A percentile compares a stretch with the other conserved stretches of the same genome.
These are phyloP conservation scores for Drosophila santomea DNA, from an alignment of 1,140 invertebrate genomes.

Conservation along the genomic window DNA sequence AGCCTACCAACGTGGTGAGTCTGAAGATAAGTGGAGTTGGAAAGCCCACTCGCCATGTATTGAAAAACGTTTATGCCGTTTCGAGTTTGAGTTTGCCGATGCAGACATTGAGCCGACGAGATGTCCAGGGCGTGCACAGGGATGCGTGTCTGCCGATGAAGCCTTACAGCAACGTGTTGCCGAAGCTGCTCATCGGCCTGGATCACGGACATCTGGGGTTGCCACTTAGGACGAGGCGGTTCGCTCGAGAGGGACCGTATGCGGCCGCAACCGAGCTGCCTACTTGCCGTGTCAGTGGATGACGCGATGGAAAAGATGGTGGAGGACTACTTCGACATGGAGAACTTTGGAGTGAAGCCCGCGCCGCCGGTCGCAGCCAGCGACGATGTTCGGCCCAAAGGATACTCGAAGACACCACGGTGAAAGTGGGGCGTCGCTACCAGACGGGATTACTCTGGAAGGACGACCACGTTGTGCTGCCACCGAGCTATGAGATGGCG, in stretches of 20 bases:
- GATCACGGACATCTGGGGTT: neutral
- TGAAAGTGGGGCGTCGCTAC: neutral
- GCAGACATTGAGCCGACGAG: too few relatives aligned
- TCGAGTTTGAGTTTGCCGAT: too few relatives aligned
- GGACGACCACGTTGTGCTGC: constrained; percentile 1
- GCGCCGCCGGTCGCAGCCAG: neutral
- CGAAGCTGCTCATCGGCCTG: neutral
- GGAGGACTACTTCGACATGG: constrained; percentile 11
- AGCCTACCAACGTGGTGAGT: too few relatives aligned
- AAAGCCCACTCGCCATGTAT: too few relatives aligned
- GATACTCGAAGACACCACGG: neutral
- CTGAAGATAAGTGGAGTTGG: too few relatives aligned
- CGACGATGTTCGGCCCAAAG: neutral
- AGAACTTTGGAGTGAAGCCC: neutral
- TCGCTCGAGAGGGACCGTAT: neutral
- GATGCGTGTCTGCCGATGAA: neutral
- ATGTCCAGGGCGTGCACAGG: too few relatives aligned
- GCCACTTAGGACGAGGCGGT: too few relatives aligned
- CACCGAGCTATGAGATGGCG: neutral
- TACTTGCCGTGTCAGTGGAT: constrained; percentile 10
- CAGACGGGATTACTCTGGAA: constrained; percentile 1
- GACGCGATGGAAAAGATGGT: constrained; percentile 18
- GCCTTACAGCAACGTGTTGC: neutral
- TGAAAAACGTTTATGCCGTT: too few relatives aligned
- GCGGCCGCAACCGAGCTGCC: neutral